Conservation (phyloP, 2,797 vertebrate species). For the Nannoperca obscura region DNA sequence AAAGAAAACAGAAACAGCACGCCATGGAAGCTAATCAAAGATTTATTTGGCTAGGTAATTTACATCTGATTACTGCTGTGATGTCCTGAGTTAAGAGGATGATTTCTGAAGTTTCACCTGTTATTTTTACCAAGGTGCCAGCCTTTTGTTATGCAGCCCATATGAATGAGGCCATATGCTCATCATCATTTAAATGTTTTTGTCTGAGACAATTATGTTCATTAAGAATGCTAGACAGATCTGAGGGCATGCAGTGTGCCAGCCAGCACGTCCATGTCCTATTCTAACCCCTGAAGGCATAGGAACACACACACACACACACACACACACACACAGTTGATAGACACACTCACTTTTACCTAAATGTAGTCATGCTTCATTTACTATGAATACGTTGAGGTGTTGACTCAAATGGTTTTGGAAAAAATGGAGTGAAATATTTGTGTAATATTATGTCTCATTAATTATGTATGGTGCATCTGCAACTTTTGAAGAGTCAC, state of each 20-base stretch:
- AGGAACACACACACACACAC: background rate
- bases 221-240: slow-evolving; percentile 73
- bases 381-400: background rate
- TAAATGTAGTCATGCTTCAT: slow-evolving; percentile 8
- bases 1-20: slow-evolving; percentile 58
- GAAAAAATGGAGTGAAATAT: background rate
- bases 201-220: slow-evolving; percentile 76
- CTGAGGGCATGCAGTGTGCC: slow-evolving; percentile 55
- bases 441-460: background rate
- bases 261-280: slow-evolving; percentile 37
- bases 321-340: background rate
- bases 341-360: background rate
- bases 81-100: slow-evolving; percentile 66
- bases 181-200: slow-evolving; percentile 82
- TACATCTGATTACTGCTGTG: slow-evolving; percentile 71
- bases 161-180: slow-evolving; percentile 81
- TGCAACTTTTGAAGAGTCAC: background rate
- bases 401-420: background rate
- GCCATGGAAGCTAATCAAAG: slow-evolving; percentile 71
- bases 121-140: slow-evolving; percentile 51
- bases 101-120: slow-evolving; percentile 72
- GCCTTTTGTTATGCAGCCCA: slow-evolving; percentile 66
- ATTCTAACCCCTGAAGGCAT: slow-evolving; percentile 43
- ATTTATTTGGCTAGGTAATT: slow-evolving; percentile 71
- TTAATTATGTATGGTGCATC: background rate